These are phyloP conservation scores for Chelon labrosus DNA, from an alignment of 2,797 vertebrate genomes.

Conservation along the genomic window DNA sequence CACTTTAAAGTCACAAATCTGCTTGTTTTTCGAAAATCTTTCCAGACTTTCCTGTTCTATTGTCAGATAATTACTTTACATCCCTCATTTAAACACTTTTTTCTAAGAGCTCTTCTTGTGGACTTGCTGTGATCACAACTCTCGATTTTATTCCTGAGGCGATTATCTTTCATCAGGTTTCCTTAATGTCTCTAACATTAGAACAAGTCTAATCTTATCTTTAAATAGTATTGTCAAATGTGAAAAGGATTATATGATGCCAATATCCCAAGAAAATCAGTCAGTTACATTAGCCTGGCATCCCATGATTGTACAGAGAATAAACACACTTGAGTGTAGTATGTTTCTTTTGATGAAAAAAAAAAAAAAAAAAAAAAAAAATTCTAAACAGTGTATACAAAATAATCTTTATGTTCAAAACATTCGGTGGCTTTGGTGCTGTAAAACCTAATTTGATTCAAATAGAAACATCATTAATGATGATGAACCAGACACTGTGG, in stretches of 20 bases:
- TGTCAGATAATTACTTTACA: conserved; percentile 31
- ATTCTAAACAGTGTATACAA: not conserved
- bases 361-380: not conserved
- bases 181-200: not conserved
- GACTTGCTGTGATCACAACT: not conserved
- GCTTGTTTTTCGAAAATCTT: too few species aligned
- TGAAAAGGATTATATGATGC: not conserved
- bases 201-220: not conserved
- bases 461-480: conserved; percentile 18
- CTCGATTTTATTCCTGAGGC: not conserved
- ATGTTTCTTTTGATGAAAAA: not conserved
- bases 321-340: not conserved
- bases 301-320: not conserved
- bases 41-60: too few species aligned
- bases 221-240: not conserved
- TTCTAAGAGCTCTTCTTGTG: not conserved
- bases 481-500: not conserved
- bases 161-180: not conserved
- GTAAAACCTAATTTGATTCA: conserved; percentile 5
- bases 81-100: not conserved
- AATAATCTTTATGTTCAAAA: conserved; percentile 3
- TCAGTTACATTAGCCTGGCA: not conserved
- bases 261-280: not conserved
- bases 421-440: not conserved
- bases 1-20: too few species aligned